phyloP scores from a whole-genome alignment of 2,113 vertebrate species.

The Platichthys stellatus region DNA sequence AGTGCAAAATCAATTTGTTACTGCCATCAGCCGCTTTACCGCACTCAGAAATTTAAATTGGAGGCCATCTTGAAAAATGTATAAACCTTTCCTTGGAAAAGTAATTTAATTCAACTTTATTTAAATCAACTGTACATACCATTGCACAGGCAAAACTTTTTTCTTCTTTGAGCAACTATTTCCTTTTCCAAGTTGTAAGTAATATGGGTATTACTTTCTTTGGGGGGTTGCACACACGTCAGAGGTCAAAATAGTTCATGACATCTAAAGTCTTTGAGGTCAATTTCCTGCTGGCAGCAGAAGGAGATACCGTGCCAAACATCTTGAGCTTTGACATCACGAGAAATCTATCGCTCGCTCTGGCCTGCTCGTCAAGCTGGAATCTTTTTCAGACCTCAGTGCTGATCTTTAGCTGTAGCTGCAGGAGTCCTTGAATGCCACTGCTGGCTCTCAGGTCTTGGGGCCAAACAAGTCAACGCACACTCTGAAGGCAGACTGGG shows the following conservation, averaged over 20 bases:
- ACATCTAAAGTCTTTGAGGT: constrained; percentile 21
- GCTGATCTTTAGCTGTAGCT: constrained; percentile 12
- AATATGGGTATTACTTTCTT: constrained; percentile 15
- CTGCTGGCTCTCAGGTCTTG: background rate
- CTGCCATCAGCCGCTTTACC: background rate
- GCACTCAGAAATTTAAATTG: background rate
- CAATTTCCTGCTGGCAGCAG: constrained; percentile 42
- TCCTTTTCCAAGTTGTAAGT: background rate
- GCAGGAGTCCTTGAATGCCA: constrained; percentile 20
- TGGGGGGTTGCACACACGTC: background rate
- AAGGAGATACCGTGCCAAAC: constrained; percentile 33
- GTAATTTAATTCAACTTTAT: background rate
- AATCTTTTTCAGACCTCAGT: constrained; percentile 27
- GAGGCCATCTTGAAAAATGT: background rate
- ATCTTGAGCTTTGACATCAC: constrained; percentile 48
- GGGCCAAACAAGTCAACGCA: constrained; percentile 37
- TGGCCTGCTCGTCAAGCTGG: background rate
- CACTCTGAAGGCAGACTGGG: background rate
- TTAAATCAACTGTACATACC: background rate
- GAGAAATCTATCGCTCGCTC: constrained; percentile 39
- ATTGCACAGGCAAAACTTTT: constrained; percentile 17
- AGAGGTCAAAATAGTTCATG: constrained; percentile 29
- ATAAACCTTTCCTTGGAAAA: background rate
- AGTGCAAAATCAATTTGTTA: background rate
- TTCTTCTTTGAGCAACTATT: constrained; percentile 24